Base-by-base conservation (phyloP, 2,888 invertebrate genomes). In the Andricus curvator region DNA sequence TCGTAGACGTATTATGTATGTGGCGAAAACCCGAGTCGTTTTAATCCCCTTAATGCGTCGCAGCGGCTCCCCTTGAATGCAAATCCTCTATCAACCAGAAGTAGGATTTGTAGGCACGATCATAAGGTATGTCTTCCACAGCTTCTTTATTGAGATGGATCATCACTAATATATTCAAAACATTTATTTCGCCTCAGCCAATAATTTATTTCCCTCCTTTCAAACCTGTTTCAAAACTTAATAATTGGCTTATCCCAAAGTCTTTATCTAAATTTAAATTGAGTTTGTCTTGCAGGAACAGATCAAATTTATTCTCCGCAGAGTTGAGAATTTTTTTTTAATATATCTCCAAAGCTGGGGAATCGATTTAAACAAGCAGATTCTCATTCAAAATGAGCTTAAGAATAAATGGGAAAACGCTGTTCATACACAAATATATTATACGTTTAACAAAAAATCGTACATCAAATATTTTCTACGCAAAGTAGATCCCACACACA, bases 51-150 rank as follows among this genome's bases (percentile, higher is more conserved):
- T 33, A 74, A 74, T 74, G 74, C 74, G 56, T 74, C 51, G 29
- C 48, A 74, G 51, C 15, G 25, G 25, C 25, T 62, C 62, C 62
- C 62, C 37, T 66, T 66, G 37, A n/a, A 33, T 66, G 66, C 66
- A 66, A 41, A 22, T 41, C 20, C 41, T 37, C 41, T 66, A n/a
- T 41, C n/a, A 20, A 44, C 44, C 17, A 44, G 17, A 68, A 68
- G 25, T 68, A 44, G 44, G 44, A 44, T 68, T 68, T 68, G 66
- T 37, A 33, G 66, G 41, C 37, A 68, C 37, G 25, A 67, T 29
- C 37, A 33, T 20, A 37, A 66, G 66, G 66, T 66, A n/a, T 56
- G 56, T 15, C 56, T 56, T n/a, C n/a, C n/a, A 25, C 62, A 62
- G 62, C 62, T 62, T 22, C 62, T 62, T 62, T 15, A 62, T 62